Evolutionary conservation across 2,113 vertebrate species (phyloP), one percentile per base, ranked within the genome.

Genomic region (Ibidorhyncha struthersii): DNA sequence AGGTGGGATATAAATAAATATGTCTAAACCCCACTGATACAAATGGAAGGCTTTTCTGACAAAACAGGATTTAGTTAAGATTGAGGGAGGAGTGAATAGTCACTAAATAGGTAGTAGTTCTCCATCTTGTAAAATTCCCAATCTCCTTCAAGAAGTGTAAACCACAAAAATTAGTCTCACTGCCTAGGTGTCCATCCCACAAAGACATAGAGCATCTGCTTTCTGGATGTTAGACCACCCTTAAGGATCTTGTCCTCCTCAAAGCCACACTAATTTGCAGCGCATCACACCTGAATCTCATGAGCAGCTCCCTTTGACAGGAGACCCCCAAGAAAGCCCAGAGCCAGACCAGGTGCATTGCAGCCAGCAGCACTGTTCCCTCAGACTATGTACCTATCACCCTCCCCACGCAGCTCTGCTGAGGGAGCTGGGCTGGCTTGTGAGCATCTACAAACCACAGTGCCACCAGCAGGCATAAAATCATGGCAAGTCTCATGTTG

Each of bases 351-450:
- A 9, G 29, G 14, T 43, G 15, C 1, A 0, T 6, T 21, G 15
- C 56, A 23, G 81, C 32, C 29, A 25, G 25, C 18, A n/a, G 25
- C 10, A 0, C 11, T 34, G n/a, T 2, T 6, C 18, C 29, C 19
- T 65, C 1, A 1, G n/a, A 66, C 40, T 27, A 23, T 2, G 4
- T 8, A 41, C 52, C 12, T 5, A 5, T 41, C 30, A 8, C 21
- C 17, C 2, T 3, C 14, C 10, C 34, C 4, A 0, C 1, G 0
- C 14, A 29, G 22, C 23, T 58, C 43, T 29, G 11, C 53, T 7
- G 6, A 34, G 12, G 32, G 32, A 36, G 18, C 34, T 58, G 59
- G 18, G 36, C 23, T 50, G 47, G 32, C 29, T 55, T 27, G 16
- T 36, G 69, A 34, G 45, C 36, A 49, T 25, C 3, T 30, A 66